phyloP scores from a whole-genome alignment of 2,888 invertebrate species.

The Lumbricus terrestris region DNA sequence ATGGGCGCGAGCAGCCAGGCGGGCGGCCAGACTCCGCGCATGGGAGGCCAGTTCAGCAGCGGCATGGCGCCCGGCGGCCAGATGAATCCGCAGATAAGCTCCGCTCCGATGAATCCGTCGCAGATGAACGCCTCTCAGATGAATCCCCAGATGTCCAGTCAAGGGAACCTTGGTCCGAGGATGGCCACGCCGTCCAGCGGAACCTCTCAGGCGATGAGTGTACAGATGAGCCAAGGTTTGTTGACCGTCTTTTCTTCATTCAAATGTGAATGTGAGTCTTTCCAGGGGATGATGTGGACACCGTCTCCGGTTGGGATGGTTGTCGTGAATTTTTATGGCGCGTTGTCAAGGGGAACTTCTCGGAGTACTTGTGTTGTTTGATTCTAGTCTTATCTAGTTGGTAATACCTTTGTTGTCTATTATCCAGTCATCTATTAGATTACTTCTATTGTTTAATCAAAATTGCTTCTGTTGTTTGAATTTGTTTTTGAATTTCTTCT shows the following conservation, averaged over 20 bases:
- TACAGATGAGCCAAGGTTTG: slow-evolving; percentile 10
- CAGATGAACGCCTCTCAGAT: background rate
- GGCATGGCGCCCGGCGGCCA: background rate
- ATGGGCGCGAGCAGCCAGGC: background rate
- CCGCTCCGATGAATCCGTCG: background rate
- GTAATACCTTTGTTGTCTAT: too few species aligned
- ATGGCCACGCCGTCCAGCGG: background rate
- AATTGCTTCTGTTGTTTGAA: too few species aligned
- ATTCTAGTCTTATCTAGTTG: too few species aligned
- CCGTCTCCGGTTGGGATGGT: too few species aligned
- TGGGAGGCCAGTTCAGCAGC: slow-evolving; percentile 12
- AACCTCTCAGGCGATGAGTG: background rate
- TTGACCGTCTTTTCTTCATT: background rate
- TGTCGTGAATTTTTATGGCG: too few species aligned
- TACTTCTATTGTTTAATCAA: too few species aligned
- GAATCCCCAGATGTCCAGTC: background rate
- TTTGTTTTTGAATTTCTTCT: too few species aligned
- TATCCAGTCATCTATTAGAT: too few species aligned
- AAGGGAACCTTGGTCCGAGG: background rate
- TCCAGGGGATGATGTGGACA: too few species aligned
- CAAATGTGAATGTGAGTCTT: background rate
- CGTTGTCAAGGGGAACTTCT: too few species aligned
- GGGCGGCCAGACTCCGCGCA: background rate
- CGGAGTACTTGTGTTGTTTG: too few species aligned
- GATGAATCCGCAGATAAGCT: slow-evolving; percentile 6